Base-by-base conservation (phyloP, 2,113 vertebrate genomes). In the Marcusenius ussheri region DNA sequence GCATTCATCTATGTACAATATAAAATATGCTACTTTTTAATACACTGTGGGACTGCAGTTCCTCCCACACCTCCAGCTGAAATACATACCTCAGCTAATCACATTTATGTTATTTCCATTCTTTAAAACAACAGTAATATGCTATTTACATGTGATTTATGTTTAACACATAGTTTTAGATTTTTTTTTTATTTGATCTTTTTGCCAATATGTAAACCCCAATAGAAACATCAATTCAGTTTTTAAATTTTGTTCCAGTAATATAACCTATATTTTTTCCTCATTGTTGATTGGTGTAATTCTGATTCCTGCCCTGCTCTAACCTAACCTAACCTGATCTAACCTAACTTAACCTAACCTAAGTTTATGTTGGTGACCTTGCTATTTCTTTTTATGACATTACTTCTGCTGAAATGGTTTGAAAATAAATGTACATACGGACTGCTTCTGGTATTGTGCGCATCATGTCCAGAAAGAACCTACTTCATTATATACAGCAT, bases 1-100 rank as follows among this genome's bases (percentile, higher is more conserved):
- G 92, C 91, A 90, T 94, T 95, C 94, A 93, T 95, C 94, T 97
- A 97, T 97, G 95, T 96, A 96, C 94, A 96, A 87, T 91, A 42
- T 89, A 91, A 90, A 27, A 92, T 90, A 80, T 46, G 51, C 13
- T 13, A 58, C 45, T 89, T 80, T 83, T 89, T 45, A 46, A 56
- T 51, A 50, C 21, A 87, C 49, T 90, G 90, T 83, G 89, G 90
- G 91, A 91, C 90, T 90, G 45, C 49, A 17, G 88, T 90, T 91
- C 92, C 92, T 92, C 83, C 91, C 93, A 93, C 92, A 91, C 77
- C 53, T 88, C 91, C 90, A 91, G 91, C 89, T 90, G 91, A 90
- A 91, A 92, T 94, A 92, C 90, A 92, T 92, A 93, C 87, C 2
- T 92, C 90, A 90, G 83, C 89, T 88, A 89, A 85, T 93, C 91